A percentile compares a stretch with the other conserved stretches of the same genome.
phyloP scores from a whole-genome alignment of 2,797 vertebrate genomes.

The Manis crassicaudata region DNA sequence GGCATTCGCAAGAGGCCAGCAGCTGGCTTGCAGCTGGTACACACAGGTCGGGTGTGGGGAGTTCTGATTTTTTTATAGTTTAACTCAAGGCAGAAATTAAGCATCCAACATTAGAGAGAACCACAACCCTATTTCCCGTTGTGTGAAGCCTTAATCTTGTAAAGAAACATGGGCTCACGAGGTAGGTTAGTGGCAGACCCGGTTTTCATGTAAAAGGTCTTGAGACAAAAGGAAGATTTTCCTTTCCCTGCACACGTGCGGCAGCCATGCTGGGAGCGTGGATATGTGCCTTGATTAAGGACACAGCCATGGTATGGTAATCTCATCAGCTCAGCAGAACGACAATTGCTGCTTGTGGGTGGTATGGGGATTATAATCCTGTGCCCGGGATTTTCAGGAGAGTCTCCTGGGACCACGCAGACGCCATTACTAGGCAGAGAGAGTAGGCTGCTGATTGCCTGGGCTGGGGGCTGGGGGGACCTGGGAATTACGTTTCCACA shows the following conservation, averaged over 20 bases:
- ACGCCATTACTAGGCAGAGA: background rate
- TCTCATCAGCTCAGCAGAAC: background rate
- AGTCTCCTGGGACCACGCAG: rapidly evolving
- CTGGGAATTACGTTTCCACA: too few species aligned
- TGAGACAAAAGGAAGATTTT: background rate
- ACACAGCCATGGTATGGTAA: rapidly evolving
- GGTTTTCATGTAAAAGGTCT: rapidly evolving
- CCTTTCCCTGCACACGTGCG: rapidly evolving
- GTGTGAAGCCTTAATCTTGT: background rate
- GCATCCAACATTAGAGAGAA: background rate
- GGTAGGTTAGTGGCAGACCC: rapidly evolving
- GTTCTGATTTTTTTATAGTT: background rate
- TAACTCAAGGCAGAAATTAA: background rate
- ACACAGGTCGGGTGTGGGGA: rapidly evolving
- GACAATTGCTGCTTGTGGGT: rapidly evolving
- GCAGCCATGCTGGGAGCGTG: rapidly evolving
- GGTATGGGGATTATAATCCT: background rate
- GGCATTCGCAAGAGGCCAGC: background rate
- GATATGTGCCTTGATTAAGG: too few species aligned
- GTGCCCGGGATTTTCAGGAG: rapidly evolving
- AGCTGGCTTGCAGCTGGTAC: too few species aligned
- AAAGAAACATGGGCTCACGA: background rate
- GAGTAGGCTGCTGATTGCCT: rapidly evolving
- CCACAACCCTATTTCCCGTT: background rate
- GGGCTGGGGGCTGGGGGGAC: background rate